A percentile compares a stretch with the other conserved stretches of the same genome.
phyloP scores from a whole-genome alignment of 2,113 vertebrate genomes.

The Rhinichthys klamathensis region DNA sequence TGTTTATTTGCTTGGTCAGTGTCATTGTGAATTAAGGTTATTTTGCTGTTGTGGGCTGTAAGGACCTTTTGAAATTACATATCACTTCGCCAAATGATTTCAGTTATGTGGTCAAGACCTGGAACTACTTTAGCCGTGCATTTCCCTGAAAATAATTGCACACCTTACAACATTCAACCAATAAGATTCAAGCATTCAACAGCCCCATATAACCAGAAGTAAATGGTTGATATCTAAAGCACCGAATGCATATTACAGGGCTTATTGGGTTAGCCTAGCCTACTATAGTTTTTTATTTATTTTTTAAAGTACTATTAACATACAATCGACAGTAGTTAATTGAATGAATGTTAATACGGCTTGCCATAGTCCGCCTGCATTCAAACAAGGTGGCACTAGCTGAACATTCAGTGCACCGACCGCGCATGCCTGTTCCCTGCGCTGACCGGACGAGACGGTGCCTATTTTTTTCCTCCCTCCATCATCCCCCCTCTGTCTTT shows the following conservation, averaged over 20 bases:
- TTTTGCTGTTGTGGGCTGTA: no score
- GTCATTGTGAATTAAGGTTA: no score
- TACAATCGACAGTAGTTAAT: background rate
- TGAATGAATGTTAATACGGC: background rate
- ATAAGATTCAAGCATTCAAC: no score
- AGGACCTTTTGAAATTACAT: no score
- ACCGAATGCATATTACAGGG: background rate
- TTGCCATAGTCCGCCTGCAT: slow-evolving; percentile 29
- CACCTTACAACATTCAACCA: no score
- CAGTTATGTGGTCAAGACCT: no score
- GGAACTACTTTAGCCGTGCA: no score
- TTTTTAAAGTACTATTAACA: background rate
- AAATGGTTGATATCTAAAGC: background rate
- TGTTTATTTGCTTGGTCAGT: no score
- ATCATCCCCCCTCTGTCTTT: slow-evolving; percentile 26
- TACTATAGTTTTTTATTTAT: background rate
- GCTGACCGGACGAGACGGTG: slow-evolving; percentile 40
- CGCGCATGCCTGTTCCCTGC: slow-evolving; percentile 35
- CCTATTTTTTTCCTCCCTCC: background rate
- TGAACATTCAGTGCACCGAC: slow-evolving; percentile 30
- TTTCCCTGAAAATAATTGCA: no score
- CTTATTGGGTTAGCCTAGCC: background rate
- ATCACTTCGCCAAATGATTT: no score
- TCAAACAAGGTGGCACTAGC: slow-evolving; percentile 32
- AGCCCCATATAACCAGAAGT: no score